These are phyloP conservation scores for Microcebus tavaratra DNA, from an alignment of 2,113 vertebrate species.

Conservation along the genomic window DNA sequence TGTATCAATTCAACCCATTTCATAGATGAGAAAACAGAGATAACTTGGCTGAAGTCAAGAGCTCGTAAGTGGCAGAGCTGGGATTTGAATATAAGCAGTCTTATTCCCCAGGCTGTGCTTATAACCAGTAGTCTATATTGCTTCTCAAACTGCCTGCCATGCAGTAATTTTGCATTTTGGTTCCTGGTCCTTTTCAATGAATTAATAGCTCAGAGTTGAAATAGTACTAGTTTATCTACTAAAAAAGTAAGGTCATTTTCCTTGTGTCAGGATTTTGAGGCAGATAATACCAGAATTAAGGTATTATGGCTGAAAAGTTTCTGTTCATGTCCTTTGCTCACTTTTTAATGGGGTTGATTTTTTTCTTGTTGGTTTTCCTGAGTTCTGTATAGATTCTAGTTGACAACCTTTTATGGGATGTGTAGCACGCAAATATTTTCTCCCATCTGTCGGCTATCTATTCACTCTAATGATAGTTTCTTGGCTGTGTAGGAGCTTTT, in stretches of 20 bases:
- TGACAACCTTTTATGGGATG: too few relatives aligned
- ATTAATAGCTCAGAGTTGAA: background rate
- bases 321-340: too few relatives aligned
- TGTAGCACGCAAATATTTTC: too few relatives aligned
- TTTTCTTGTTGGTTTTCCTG: too few relatives aligned
- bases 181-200: background rate
- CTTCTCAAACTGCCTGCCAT: background rate
- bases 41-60: background rate
- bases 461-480: too few relatives aligned
- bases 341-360: too few relatives aligned
- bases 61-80: background rate
- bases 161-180: background rate
- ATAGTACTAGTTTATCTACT: background rate
- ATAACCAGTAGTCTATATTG: background rate
- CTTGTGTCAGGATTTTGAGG: background rate
- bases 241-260: slow-evolving; percentile 23
- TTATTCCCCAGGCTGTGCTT: background rate
- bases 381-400: too few relatives aligned
- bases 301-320: background rate
- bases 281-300: background rate
- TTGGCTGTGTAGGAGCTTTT: too few relatives aligned
- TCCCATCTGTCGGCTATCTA: too few relatives aligned
- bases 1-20: background rate
- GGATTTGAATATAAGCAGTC: background rate
- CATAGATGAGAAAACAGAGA: background rate